Conservation (phyloP, 2,797 vertebrate genomes). For the Platalea minor region DNA sequence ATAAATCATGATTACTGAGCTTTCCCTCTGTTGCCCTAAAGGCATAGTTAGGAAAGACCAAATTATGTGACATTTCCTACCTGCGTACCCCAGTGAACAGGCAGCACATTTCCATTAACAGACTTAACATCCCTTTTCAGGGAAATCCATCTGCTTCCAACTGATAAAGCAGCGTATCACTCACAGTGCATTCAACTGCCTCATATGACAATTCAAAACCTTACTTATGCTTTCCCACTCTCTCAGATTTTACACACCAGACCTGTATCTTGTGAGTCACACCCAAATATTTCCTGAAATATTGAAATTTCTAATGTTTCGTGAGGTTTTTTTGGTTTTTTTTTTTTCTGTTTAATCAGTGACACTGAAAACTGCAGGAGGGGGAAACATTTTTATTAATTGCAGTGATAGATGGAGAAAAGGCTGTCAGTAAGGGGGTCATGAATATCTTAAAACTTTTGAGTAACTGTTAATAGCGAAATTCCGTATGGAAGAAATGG, state of each 20-base stretch:
- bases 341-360: background rate
- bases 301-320: background rate
- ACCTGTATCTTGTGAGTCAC: background rate
- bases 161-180: slow-evolving; percentile 18
- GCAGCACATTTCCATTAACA: background rate
- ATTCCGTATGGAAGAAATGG: background rate
- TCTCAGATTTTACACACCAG: background rate
- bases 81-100: background rate
- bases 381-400: background rate
- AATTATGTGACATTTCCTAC: background rate
- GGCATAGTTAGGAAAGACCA: background rate
- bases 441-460: background rate
- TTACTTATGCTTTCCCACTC: background rate
- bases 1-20: background rate
- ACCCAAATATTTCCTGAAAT: background rate
- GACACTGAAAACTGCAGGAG: background rate
- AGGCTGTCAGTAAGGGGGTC: rapidly evolving
- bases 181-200: background rate
- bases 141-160: background rate
- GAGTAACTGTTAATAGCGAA: background rate
- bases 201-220: background rate
- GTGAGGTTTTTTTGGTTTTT: background rate
- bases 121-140: background rate
- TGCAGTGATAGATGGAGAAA: background rate
- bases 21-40: background rate